Evolutionary conservation across 2,797 vertebrate genomes (phyloP).

Genomic region (Carapus acus): DNA sequence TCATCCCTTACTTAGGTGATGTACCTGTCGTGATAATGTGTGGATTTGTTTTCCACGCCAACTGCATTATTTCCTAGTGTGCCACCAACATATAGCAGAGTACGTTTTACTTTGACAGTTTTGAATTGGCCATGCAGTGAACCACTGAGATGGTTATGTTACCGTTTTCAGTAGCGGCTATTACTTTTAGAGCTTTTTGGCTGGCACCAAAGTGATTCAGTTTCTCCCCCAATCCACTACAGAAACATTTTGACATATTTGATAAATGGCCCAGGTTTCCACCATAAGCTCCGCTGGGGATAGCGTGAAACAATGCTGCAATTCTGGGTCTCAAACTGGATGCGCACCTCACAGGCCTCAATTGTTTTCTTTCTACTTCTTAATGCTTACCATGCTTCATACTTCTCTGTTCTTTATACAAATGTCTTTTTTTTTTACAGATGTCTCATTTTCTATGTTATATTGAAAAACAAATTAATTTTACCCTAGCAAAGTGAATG

Average conservation of each 20-base stretch:
- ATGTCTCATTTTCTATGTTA: too few relatives aligned
- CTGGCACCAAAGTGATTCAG: conserved; percentile 13
- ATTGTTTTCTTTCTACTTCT: conserved; percentile 15
- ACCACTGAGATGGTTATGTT: not conserved
- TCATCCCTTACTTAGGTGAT: conserved; percentile 48
- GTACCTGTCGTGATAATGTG: too few relatives aligned
- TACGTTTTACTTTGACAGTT: not conserved
- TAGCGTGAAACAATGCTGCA: conserved; percentile 36
- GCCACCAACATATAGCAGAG: too few relatives aligned
- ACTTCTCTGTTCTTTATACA: too few relatives aligned
- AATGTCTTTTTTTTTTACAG: too few relatives aligned
- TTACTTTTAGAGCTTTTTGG: conserved; percentile 29
- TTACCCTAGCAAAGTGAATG: too few relatives aligned
- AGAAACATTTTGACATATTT: conserved; percentile 45
- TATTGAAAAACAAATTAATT: too few relatives aligned
- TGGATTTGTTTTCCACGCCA: too few relatives aligned
- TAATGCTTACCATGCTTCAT: conserved; percentile 11
- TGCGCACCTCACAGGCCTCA: conserved; percentile 20
- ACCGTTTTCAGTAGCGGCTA: conserved; percentile 2
- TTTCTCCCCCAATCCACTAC: conserved; percentile 22
- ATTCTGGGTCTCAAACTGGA: conserved; percentile 27
- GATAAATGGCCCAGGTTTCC: conserved; percentile 42
- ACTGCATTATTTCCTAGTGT: not conserved
- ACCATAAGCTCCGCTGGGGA: conserved; percentile 23
- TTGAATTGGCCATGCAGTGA: not conserved